Percentiles rank a stretch among this genome's conserved stretches.
Evolutionary conservation across 2,113 vertebrate species (phyloP).

Genomic region (Pongo abelii): DNA sequence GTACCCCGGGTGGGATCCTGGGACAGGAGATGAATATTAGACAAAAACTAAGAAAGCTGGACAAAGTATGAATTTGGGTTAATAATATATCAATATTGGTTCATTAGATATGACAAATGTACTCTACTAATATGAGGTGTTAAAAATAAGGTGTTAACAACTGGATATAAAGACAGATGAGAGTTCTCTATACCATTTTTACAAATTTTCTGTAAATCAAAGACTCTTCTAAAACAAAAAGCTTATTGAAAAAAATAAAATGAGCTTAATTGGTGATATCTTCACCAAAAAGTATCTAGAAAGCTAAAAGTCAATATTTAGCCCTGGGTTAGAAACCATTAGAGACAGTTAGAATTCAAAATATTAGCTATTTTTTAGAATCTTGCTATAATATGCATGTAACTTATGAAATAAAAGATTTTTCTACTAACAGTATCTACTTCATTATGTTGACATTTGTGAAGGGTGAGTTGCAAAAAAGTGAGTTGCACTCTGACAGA

Average conservation of each 20-base stretch:
- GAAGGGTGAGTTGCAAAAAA: not conserved
- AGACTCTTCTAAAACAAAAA: not conserved
- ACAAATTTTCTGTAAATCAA: not conserved
- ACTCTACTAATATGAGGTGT: not conserved
- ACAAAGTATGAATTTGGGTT: not conserved
- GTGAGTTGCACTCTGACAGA: not conserved
- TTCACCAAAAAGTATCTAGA: not conserved
- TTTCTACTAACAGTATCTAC: not conserved
- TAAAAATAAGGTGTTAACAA: not conserved
- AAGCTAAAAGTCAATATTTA: not conserved
- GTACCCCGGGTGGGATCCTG: not conserved
- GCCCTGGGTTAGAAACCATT: not conserved
- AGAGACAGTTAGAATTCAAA: not conserved
- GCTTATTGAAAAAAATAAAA: not conserved
- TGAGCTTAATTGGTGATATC: not conserved
- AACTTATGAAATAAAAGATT: not conserved
- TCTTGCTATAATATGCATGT: not conserved
- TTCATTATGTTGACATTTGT: not conserved
- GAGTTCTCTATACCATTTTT: not conserved
- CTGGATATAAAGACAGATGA: too few species aligned
- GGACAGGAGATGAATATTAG: not conserved
- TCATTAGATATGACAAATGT: not conserved
- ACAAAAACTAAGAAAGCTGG: not conserved
- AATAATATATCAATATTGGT: not conserved
- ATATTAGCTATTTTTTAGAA: not conserved